Conservation (phyloP, 2,888 invertebrate species). For the Andrena hattorfiana region DNA sequence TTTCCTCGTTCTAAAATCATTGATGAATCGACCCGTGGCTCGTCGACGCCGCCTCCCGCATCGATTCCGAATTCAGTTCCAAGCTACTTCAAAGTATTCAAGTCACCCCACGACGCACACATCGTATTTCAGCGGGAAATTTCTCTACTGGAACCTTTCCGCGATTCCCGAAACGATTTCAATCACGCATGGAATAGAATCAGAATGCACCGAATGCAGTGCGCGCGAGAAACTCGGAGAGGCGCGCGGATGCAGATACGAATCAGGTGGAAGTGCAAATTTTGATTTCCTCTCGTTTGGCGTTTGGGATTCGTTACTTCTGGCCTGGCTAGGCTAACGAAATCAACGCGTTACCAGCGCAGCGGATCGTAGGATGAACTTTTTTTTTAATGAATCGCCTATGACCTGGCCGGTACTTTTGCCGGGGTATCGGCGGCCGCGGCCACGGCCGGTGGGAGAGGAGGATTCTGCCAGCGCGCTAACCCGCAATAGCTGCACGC, state of each 20-base stretch:
- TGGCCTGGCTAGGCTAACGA: slow-evolving; percentile 20
- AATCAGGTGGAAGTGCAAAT: slow-evolving; percentile 47
- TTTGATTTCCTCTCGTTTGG: slow-evolving; percentile 39
- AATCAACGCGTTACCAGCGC: slow-evolving; percentile 46
- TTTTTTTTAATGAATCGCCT: slow-evolving; percentile 65
- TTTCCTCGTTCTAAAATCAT: too few species aligned
- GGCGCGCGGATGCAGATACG: slow-evolving; percentile 9
- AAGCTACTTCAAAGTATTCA: too few species aligned
- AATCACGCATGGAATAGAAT: neutral
- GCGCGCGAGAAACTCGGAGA: neutral
- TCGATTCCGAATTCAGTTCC: too few species aligned
- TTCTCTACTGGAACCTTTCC: neutral
- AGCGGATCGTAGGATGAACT: slow-evolving; percentile 50
- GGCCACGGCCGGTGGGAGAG: neutral
- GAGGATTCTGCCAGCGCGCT: slow-evolving; percentile 54
- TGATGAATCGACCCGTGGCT: too few species aligned
- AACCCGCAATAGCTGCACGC: slow-evolving; percentile 71
- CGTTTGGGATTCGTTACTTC: slow-evolving; percentile 20
- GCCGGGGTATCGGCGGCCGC: neutral
- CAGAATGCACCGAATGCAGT: neutral
- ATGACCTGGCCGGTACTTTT: slow-evolving; percentile 26
- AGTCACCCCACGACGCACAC: too few species aligned
- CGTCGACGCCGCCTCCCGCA: too few species aligned
- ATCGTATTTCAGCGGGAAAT: neutral
- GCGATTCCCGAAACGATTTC: neutral